Base-by-base conservation (phyloP, 2,888 invertebrate species). In the Achlya flavicornis region DNA sequence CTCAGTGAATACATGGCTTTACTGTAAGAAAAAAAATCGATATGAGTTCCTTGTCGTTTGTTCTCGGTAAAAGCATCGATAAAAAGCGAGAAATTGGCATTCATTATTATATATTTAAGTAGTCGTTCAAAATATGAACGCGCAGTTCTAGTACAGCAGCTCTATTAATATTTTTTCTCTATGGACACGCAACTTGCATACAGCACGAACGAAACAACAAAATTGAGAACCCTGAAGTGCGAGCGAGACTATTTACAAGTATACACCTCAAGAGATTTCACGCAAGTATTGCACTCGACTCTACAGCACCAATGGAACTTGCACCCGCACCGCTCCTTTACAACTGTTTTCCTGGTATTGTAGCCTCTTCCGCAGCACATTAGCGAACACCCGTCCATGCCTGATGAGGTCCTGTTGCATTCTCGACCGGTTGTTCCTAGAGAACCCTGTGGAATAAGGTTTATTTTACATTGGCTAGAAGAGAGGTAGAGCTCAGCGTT, bases 271-370 rank as follows among this genome's bases (percentile, higher is more conserved):
- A 96, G 94, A 76, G 95, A 95, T 79, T 95, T 95, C 72, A 96
- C 95, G 89, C 99, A 99, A 60, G 97, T 97, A 87, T 98, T 97
- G 91, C 99, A 99, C 84, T 98, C 96, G 61, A 99, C 98, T 77
- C 96, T 96, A 90, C 99, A 99, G 91, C 99, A 99, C 98, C 99
- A 99, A 82, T 98, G 97, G 87, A 99, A 99, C 90, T 98, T 98
- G 95, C 99, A 99, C 77, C 97, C 96, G 90, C 99, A 99, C 38
- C 98, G 95, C 84, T 98, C 98, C 66, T 95, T 96, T 26, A 97
- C 92, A 8, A 95, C 95, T 61, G 96, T 76, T 38, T 97, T 97
- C 83, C 97, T 96, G 1, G 98, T 98, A 88, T 98, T 98, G 95
- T 98, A 98, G 19, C 98, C 98, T 65, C 98, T 94, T 1, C 98